These are phyloP conservation scores for Philopedon plagiatum DNA, from an alignment of 2,888 invertebrate genomes.

Conservation along the genomic window DNA sequence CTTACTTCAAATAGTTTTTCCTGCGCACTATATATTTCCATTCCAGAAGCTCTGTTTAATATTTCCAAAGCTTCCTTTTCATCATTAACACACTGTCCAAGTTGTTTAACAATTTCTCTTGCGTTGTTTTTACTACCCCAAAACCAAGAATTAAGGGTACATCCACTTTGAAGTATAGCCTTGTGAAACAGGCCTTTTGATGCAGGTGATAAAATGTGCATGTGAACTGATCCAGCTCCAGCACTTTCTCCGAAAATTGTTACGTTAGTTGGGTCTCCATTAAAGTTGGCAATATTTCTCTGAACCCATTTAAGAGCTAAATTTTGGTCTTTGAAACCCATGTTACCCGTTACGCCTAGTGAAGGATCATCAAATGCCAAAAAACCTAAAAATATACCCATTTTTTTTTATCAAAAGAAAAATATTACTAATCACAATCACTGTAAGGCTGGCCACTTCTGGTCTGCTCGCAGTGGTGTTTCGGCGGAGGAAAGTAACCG, in stretches of 20 bases:
- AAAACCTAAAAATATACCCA: slow-evolving; percentile 45
- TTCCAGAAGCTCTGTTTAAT: slow-evolving; percentile 45
- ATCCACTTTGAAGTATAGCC: slow-evolving; percentile 60
- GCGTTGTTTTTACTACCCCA: slow-evolving; percentile 28
- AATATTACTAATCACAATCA: too few relatives aligned
- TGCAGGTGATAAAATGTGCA: slow-evolving; percentile 38
- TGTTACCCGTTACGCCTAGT: slow-evolving; percentile 68
- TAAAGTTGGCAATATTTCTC: slow-evolving; percentile 68
- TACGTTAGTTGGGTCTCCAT: slow-evolving; percentile 70
- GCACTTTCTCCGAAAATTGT: slow-evolving; percentile 60
- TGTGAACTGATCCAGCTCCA: slow-evolving; percentile 45
- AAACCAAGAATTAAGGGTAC: slow-evolving; percentile 53
- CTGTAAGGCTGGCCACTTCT: too few relatives aligned
- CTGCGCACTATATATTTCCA: slow-evolving; percentile 47
- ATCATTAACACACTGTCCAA: slow-evolving; percentile 52
- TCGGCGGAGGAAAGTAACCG: too few relatives aligned
- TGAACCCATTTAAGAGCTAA: slow-evolving; percentile 71
- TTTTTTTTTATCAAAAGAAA: too few relatives aligned
- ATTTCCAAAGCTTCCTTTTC: slow-evolving; percentile 55
- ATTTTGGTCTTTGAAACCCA: slow-evolving; percentile 71
- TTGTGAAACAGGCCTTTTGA: slow-evolving; percentile 57
- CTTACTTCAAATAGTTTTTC: slow-evolving; percentile 53
- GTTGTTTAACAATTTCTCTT: slow-evolving; percentile 43
- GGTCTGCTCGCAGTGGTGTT: too few relatives aligned
- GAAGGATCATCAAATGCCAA: slow-evolving; percentile 28